These are phyloP conservation scores for Delphinapterus leucas DNA, from an alignment of 2,113 vertebrate species.

Conservation along the genomic window DNA sequence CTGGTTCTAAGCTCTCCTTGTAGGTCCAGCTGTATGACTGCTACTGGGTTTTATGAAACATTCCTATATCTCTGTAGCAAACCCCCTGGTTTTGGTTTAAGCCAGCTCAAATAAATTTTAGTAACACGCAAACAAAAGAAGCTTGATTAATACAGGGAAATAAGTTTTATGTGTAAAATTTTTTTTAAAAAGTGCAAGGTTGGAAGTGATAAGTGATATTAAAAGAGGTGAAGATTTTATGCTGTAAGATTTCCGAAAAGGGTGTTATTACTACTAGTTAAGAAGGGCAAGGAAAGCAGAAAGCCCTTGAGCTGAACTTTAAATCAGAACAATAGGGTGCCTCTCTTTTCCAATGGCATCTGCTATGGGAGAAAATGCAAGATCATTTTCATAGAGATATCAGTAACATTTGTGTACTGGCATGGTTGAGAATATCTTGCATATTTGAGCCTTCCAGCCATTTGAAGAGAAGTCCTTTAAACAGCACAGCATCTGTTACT, in stretches of 20 bases:
- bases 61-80: neutral
- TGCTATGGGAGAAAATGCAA: neutral
- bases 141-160: neutral
- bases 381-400: neutral
- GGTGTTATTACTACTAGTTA: neutral
- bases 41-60: neutral
- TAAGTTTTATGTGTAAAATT: neutral
- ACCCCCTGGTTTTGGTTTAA: neutral
- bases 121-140: neutral
- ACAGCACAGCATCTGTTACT: neutral
- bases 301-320: neutral
- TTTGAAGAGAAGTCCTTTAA: constrained; percentile 13
- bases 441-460: neutral
- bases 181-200: neutral
- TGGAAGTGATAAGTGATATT: neutral
- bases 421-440: neutral
- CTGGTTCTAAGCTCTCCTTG: neutral
- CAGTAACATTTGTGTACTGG: neutral
- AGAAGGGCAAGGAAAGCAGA: neutral
- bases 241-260: neutral
- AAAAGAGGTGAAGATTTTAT: neutral
- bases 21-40: neutral
- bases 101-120: neutral
- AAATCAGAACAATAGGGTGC: neutral
- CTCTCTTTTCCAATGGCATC: neutral